Conservation (phyloP, 2,888 invertebrate genomes). For the Ophion slaviceki region DNA sequence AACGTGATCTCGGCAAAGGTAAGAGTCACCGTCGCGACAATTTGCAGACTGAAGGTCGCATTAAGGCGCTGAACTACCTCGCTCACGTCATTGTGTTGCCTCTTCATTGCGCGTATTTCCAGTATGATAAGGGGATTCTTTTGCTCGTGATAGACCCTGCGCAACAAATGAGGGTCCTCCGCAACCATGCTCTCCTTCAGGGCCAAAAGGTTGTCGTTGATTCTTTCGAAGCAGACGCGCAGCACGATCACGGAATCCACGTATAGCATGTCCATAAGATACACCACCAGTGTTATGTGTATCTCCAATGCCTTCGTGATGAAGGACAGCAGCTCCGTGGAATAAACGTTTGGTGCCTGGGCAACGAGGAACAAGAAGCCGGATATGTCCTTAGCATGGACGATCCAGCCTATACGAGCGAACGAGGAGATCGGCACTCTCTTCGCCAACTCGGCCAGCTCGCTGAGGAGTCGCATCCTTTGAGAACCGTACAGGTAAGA, state of each 20-base stretch:
- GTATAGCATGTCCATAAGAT: constrained; percentile 72
- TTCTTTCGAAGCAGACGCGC: constrained; percentile 70
- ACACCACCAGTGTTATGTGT: constrained; percentile 67
- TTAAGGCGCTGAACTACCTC: constrained; percentile 71
- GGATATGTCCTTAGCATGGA: constrained; percentile 71
- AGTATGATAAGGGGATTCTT: constrained; percentile 72
- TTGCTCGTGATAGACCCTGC: constrained; percentile 76
- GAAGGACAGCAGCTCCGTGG: background rate
- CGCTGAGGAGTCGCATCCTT: constrained; percentile 67
- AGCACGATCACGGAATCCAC: constrained; percentile 72
- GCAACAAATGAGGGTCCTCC: constrained; percentile 75
- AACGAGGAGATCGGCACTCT: constrained; percentile 67
- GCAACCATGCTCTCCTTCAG: constrained; percentile 67
- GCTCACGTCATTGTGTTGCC: constrained; percentile 73
- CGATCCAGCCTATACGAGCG: constrained; percentile 58
- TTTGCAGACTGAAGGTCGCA: constrained; percentile 71
- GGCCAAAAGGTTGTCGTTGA: constrained; percentile 70
- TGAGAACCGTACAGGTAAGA: constrained; percentile 61
- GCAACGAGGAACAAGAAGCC: constrained; percentile 67
- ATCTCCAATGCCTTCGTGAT: constrained; percentile 53
- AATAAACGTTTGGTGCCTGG: constrained; percentile 62
- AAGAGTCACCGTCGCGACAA: constrained; percentile 71
- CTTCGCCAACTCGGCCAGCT: constrained; percentile 62
- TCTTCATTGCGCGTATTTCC: constrained; percentile 72
- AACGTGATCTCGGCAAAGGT: constrained; percentile 76